phyloP scores from a whole-genome alignment of 2,113 vertebrate genomes.

The Tichodroma muraria region DNA sequence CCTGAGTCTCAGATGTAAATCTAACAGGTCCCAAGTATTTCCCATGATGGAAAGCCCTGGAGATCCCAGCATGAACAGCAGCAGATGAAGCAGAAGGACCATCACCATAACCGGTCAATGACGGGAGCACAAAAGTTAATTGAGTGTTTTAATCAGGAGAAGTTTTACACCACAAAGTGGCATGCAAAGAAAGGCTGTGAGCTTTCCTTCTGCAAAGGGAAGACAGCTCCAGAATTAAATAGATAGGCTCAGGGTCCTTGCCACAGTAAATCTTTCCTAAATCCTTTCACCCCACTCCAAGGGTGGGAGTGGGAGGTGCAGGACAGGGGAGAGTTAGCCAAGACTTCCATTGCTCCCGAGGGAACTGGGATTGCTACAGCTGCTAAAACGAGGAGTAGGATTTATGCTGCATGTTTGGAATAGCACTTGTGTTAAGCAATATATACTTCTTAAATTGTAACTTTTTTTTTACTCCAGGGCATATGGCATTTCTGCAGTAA shows the following conservation, averaged over 20 bases:
- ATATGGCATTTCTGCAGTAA: not conserved
- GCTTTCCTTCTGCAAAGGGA: not conserved
- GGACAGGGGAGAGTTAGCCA: not conserved
- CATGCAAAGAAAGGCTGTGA: not conserved
- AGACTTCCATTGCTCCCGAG: not conserved
- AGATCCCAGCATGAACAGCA: not conserved
- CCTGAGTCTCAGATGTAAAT: not conserved
- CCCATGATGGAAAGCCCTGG: not conserved
- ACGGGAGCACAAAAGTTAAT: not conserved
- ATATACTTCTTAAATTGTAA: not conserved
- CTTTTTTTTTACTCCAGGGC: not conserved
- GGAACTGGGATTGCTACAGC: not conserved
- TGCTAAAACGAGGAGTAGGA: not conserved
- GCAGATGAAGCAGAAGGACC: not conserved
- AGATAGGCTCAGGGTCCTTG: not conserved
- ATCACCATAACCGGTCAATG: not conserved
- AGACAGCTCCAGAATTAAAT: not conserved
- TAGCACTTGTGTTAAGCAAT: slow-evolving; percentile 12
- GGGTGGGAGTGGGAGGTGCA: slow-evolving; percentile 20
- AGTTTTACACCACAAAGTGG: not conserved
- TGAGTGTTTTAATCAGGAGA: not conserved
- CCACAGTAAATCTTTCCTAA: slow-evolving; percentile 28
- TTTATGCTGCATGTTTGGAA: slow-evolving; percentile 28
- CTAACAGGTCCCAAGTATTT: not conserved
- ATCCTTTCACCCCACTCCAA: slow-evolving; percentile 21